Evolutionary conservation across 1,140 invertebrate genomes (phyloP).

Genomic region (Wiebesia pumilae): DNA sequence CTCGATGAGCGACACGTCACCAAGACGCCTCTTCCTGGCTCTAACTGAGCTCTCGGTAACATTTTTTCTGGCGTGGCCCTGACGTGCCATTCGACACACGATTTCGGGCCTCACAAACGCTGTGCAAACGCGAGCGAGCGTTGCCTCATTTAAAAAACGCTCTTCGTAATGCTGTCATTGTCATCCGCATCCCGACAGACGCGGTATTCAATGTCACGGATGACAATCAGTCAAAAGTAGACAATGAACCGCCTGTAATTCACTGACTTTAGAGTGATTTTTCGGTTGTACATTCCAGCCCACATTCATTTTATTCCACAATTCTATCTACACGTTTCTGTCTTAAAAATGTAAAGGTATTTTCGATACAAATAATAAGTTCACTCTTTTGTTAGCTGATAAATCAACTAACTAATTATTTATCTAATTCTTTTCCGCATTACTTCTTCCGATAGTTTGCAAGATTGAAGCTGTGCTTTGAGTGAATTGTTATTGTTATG

Average conservation of each 20-base stretch:
- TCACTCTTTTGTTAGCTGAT: not conserved
- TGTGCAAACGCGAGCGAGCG: not conserved
- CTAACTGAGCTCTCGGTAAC: not conserved
- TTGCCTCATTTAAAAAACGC: not conserved
- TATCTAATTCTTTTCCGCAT: not conserved
- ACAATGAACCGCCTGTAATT: not conserved
- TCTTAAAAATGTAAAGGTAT: not conserved
- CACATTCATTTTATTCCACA: not conserved
- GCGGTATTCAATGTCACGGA: slow-evolving; percentile 33
- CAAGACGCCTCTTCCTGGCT: slow-evolving; percentile 53
- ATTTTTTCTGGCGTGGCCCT: slow-evolving; percentile 27
- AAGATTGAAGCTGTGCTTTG: not conserved
- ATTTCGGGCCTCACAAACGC: slow-evolving; percentile 15
- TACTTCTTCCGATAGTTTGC: not conserved
- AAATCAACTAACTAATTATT: not conserved
- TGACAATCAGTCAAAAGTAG: not conserved
- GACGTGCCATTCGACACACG: slow-evolving; percentile 35
- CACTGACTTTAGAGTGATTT: not conserved
- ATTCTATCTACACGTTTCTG: not conserved
- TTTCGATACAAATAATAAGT: not conserved
- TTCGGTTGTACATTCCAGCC: not conserved
- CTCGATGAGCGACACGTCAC: slow-evolving; percentile 54
- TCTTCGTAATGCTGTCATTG: not conserved
- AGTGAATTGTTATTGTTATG: not conserved
- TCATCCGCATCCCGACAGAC: not conserved